Evolutionary conservation across 2,797 vertebrate genomes (phyloP).

Genomic region (Zenarchopterus dispar): DNA sequence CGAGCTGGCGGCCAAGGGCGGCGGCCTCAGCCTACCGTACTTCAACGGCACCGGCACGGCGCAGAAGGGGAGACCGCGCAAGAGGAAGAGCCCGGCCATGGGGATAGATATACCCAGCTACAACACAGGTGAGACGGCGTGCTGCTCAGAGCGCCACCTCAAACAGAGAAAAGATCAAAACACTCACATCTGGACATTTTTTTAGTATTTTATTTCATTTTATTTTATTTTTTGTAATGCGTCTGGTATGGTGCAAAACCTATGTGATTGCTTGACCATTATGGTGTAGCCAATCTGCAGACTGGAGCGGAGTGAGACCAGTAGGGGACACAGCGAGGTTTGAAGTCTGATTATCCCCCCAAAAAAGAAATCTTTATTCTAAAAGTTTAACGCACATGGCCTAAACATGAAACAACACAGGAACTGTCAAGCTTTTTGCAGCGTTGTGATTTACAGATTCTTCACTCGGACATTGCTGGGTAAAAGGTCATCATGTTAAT

Average conservation of each 20-base stretch:
- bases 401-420: too few relatives aligned
- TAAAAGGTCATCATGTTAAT: not conserved
- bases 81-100: constrained; percentile 95
- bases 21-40: constrained; percentile 90
- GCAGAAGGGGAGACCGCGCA: constrained; percentile 95
- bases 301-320: not conserved
- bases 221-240: too few relatives aligned
- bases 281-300: not conserved
- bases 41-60: constrained; percentile 95
- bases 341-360: too few relatives aligned
- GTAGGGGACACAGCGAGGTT: not conserved
- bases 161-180: not conserved
- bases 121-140: constrained; percentile 88
- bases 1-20: constrained; percentile 94
- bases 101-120: constrained; percentile 95
- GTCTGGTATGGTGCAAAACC: not conserved
- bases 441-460: not conserved
- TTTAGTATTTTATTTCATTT: too few relatives aligned
- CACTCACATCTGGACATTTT: not conserved
- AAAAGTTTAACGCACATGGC: too few relatives aligned
- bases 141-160: not conserved
- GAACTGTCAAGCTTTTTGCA: not conserved
- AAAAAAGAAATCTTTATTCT: not conserved
- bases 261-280: not conserved
- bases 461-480: not conserved